phyloP scores from a whole-genome alignment of 2,797 vertebrate genomes.

The Mormyrops attenuatus region DNA sequence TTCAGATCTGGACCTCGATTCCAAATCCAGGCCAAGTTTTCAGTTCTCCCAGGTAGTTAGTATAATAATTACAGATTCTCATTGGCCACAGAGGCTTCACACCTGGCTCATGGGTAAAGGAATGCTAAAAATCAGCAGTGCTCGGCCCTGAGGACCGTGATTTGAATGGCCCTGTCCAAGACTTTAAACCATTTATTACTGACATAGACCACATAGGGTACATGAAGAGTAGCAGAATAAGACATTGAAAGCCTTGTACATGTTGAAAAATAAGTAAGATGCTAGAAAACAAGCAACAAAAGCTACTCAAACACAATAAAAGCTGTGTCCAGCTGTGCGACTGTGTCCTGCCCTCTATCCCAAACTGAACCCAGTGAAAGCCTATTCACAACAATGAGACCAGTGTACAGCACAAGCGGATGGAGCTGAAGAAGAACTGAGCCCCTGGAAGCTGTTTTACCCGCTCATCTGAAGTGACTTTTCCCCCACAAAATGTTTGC shows the following conservation, averaged over 20 bases:
- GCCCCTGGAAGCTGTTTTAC: not conserved
- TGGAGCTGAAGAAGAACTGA: not conserved
- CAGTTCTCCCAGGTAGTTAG: not conserved
- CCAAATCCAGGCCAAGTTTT: not conserved
- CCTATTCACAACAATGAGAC: not conserved
- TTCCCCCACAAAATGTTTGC: not conserved
- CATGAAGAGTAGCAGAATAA: not conserved
- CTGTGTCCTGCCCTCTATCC: constrained; percentile 17
- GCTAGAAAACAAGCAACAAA: not conserved
- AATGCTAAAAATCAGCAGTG: not conserved
- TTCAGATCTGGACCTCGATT: not conserved
- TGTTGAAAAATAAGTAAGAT: not conserved
- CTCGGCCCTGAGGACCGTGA: not conserved
- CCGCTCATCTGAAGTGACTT: not conserved
- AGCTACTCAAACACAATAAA: constrained; percentile 56
- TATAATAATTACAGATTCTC: not conserved
- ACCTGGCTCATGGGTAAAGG: not conserved
- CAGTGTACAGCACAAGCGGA: not conserved
- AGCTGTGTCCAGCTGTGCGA: constrained; percentile 61
- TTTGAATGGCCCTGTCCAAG: not conserved
- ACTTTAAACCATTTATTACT: not conserved
- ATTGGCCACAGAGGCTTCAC: not conserved
- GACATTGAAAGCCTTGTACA: not conserved
- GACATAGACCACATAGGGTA: not conserved
- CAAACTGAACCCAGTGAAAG: constrained; percentile 1